These are phyloP conservation scores for Drosophila algonquin DNA, from an alignment of 2,888 invertebrate genomes.

Conservation along the genomic window DNA sequence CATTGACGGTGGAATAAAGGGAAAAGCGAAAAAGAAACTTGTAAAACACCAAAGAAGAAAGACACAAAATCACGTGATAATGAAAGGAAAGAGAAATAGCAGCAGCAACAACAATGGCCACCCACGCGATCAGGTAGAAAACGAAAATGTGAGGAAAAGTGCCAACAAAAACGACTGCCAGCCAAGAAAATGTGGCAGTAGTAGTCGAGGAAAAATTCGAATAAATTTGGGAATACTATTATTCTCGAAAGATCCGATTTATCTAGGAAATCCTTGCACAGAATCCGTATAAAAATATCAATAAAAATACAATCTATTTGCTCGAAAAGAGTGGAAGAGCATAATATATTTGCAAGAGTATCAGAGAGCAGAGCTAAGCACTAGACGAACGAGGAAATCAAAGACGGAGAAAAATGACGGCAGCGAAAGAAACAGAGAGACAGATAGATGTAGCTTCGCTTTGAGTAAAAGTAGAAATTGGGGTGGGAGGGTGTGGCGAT, in stretches of 20 bases:
- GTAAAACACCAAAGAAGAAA: constrained; percentile 34
- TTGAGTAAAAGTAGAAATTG: constrained; percentile 55
- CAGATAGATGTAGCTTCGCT: constrained; percentile 50
- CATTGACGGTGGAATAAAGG: constrained; percentile 54
- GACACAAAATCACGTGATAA: constrained; percentile 64
- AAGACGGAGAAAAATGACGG: constrained; percentile 48
- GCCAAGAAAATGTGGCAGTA: constrained; percentile 52
- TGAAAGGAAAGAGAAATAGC: constrained; percentile 40
- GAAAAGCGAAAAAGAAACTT: constrained; percentile 20
- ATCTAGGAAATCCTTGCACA: too few relatives aligned
- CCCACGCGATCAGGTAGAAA: constrained; percentile 64
- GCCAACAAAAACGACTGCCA: constrained; percentile 47
- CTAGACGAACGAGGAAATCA: not conserved
- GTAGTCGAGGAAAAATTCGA: constrained; percentile 34
- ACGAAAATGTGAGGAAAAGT: constrained; percentile 8
- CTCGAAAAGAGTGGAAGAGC: too few relatives aligned
- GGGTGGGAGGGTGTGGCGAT: constrained; percentile 25
- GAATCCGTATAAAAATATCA: too few relatives aligned
- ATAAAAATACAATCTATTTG: too few relatives aligned
- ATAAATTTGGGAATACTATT: constrained; percentile 44
- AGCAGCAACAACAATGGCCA: constrained; percentile 50
- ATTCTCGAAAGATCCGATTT: constrained; percentile 16
- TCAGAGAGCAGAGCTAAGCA: not conserved
- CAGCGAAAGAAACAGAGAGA: constrained; percentile 10
- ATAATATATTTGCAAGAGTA: not conserved